These are phyloP conservation scores for Tupiocoris notatus DNA, from an alignment of 2,888 invertebrate genomes.

Conservation along the genomic window DNA sequence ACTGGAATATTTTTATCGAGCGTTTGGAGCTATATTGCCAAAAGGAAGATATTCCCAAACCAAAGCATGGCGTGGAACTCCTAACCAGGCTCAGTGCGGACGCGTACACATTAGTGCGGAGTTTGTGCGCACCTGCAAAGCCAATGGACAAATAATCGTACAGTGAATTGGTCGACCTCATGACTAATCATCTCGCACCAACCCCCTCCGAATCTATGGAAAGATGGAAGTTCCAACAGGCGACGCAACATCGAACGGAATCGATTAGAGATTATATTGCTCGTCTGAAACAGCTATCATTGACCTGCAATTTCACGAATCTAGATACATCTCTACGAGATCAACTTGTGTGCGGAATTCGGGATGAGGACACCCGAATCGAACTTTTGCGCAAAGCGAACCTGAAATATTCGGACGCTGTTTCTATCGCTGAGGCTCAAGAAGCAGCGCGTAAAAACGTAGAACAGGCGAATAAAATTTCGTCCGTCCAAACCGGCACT, in stretches of 20 bases:
- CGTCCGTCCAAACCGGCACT: too few relatives aligned
- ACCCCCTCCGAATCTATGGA: conserved; percentile 4
- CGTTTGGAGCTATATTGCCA: neutral
- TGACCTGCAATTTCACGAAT: neutral
- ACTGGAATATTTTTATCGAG: neutral
- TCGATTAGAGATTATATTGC: neutral
- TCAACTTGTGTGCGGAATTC: conserved; percentile 1
- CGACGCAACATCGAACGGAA: neutral
- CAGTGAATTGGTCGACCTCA: neutral
- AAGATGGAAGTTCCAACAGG: too few relatives aligned
- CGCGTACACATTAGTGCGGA: neutral
- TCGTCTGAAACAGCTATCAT: neutral
- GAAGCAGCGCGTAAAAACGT: neutral
- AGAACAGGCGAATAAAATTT: neutral
- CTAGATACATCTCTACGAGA: neutral
- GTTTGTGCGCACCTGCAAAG: neutral
- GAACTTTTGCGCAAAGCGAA: neutral
- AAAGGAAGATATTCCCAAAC: neutral
- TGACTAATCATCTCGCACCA: neutral
- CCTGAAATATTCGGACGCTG: neutral
- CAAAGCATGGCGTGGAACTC: neutral
- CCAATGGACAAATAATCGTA: conserved; percentile 1
- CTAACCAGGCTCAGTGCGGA: neutral
- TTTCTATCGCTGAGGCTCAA: neutral
- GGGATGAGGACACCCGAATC: neutral